Evolutionary conservation across 1,140 invertebrate genomes (phyloP).

Genomic region (Drosophila tropicalis): DNA sequence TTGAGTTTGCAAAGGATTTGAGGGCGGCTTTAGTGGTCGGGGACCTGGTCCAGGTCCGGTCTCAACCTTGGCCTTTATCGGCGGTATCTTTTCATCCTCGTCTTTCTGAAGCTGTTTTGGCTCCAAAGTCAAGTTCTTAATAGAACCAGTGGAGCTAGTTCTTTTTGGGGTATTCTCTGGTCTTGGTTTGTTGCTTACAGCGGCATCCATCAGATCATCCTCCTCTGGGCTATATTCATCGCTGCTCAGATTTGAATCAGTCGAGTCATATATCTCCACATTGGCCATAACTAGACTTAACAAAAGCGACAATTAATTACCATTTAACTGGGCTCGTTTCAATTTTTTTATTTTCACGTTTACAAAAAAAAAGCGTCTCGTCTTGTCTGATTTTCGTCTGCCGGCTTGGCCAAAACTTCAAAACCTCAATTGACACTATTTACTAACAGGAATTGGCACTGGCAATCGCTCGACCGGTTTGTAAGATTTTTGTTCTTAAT

Average conservation of each 20-base stretch:
- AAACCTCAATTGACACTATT: background rate
- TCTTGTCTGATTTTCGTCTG: conserved; percentile 55
- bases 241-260: conserved; percentile 63
- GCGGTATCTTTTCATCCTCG: background rate
- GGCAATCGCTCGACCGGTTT: background rate
- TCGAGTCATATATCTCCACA: conserved; percentile 67
- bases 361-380: conserved; percentile 45
- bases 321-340: background rate
- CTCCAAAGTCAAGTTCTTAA: conserved; percentile 4
- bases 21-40: conserved; percentile 25
- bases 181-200: conserved; percentile 50
- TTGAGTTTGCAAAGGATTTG: conserved; percentile 16
- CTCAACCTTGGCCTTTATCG: background rate
- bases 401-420: conserved; percentile 31
- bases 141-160: conserved; percentile 26
- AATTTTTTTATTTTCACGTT: conserved; percentile 37
- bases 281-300: conserved; percentile 44
- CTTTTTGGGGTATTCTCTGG: conserved; percentile 6
- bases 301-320: conserved; percentile 6
- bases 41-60: too few species aligned
- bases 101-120: background rate
- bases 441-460: background rate
- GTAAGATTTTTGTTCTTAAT: background rate
- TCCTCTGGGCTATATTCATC: conserved; percentile 66
- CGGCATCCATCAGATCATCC: conserved; percentile 66